Evolutionary conservation across 1,140 invertebrate genomes (phyloP).

Genomic region (Anadara kagoshimensis): DNA sequence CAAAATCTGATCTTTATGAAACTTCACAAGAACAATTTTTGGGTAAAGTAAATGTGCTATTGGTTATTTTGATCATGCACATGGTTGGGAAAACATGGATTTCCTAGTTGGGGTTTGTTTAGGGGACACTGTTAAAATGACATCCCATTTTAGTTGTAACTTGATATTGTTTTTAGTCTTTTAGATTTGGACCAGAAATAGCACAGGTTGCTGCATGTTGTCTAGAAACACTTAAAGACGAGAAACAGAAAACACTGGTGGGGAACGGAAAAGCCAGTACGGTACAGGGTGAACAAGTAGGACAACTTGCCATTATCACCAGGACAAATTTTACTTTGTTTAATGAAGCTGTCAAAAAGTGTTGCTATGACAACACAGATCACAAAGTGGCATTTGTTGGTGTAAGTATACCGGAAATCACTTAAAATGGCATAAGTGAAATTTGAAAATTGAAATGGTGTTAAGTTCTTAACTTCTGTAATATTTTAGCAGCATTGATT

Average conservation of each 20-base stretch:
- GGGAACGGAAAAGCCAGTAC: constrained; percentile 58
- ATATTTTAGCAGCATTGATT: no score
- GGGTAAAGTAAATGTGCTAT: no score
- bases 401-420: constrained; percentile 41
- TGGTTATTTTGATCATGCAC: no score
- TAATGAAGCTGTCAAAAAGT: constrained; percentile 66
- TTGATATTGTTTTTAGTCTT: constrained; percentile 64
- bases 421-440: no score
- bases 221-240: constrained; percentile 59
- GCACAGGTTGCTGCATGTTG: constrained; percentile 58
- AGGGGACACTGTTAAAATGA: no score
- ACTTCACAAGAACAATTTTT: no score
- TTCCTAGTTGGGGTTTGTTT: no score
- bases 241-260: constrained; percentile 61
- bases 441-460: no score
- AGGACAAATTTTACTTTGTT: constrained; percentile 69
- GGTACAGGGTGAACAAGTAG: constrained; percentile 56
- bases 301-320: constrained; percentile 67
- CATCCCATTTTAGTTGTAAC: no score
- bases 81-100: no score
- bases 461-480: no score
- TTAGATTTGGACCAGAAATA: constrained; percentile 71
- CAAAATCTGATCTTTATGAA: no score
- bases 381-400: constrained; percentile 65
- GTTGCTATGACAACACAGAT: constrained; percentile 49